phyloP scores from a whole-genome alignment of 2,888 invertebrate species.

The Tetramorium bicarinatum region DNA sequence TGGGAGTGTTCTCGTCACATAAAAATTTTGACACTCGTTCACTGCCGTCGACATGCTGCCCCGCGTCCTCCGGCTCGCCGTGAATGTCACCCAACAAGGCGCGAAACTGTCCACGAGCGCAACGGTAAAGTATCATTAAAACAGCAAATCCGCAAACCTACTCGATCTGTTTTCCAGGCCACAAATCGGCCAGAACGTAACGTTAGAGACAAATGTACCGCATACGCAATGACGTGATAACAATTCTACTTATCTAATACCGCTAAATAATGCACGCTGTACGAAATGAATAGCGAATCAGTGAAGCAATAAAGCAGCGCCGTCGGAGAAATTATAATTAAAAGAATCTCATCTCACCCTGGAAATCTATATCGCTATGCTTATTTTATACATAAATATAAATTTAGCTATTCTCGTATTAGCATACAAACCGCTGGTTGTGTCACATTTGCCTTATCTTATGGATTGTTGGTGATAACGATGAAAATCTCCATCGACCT shows the following conservation, averaged over 20 bases:
- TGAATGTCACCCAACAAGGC: slow-evolving; percentile 80
- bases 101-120: slow-evolving; percentile 83
- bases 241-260: not conserved
- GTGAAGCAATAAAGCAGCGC: too few species aligned
- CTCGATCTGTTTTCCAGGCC: not conserved
- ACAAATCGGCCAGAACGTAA: not conserved
- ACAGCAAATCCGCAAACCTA: not conserved
- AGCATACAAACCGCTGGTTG: not conserved
- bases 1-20: slow-evolving; percentile 19
- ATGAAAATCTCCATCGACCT: not conserved
- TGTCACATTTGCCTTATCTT: not conserved
- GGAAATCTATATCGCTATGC: not conserved
- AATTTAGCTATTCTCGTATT: not conserved
- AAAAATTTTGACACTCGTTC: not conserved
- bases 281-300: not conserved
- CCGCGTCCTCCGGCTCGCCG: slow-evolving; percentile 80
- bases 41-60: slow-evolving; percentile 78
- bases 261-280: not conserved
- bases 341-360: not conserved
- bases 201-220: not conserved
- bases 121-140: slow-evolving; percentile 73
- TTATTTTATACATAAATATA: not conserved
- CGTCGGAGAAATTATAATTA: not conserved
- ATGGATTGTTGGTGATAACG: not conserved
- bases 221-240: not conserved